These are phyloP conservation scores for Pocillopora grandis DNA, from an alignment of 92 coral and sea anemone species.

Conservation along the genomic window DNA sequence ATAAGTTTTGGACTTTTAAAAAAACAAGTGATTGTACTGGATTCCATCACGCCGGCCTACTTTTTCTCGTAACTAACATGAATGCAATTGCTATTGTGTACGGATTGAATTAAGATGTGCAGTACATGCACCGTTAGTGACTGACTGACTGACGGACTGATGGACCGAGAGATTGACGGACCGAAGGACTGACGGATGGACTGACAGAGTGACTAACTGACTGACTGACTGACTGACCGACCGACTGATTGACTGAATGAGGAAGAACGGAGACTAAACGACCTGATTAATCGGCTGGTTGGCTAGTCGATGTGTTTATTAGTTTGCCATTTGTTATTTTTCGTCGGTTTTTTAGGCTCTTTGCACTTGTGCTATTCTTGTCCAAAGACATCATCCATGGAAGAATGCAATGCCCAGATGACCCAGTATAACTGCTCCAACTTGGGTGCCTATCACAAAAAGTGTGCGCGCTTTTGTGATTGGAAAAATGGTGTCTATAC, in stretches of 20 bases:
- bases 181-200: background rate
- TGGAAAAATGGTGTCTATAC: conserved; percentile 7
- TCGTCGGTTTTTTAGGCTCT: conserved; percentile 2
- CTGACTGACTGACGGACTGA: background rate
- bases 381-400: conserved; percentile 19
- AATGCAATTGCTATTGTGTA: no score
- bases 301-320: background rate
- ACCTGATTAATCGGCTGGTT: background rate
- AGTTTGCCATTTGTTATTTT: background rate
- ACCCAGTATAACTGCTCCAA: conserved; percentile 8
- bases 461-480: conserved; percentile 21
- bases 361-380: conserved; percentile 22
- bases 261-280: no score
- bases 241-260: no score
- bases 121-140: background rate
- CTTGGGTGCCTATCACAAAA: conserved; percentile 5
- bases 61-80: no score
- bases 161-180: background rate
- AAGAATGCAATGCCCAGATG: conserved; percentile 11
- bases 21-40: no score
- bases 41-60: no score
- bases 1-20: no score
- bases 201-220: background rate
- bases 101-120: no score
- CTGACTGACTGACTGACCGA: background rate